These are phyloP conservation scores for Neoarius graeffei DNA, from an alignment of 2,113 vertebrate genomes.

Conservation along the genomic window DNA sequence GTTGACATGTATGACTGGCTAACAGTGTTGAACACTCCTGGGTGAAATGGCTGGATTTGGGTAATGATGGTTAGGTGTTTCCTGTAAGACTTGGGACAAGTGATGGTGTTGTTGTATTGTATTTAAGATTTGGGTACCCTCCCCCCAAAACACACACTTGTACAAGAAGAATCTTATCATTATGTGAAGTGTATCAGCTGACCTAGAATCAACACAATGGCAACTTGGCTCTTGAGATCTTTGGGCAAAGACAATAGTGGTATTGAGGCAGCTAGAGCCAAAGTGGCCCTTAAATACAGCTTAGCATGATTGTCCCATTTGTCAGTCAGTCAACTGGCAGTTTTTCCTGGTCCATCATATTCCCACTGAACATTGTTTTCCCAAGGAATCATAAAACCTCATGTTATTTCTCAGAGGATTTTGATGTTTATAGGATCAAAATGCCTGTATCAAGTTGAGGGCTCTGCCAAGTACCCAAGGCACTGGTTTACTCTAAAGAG, in stretches of 20 bases:
- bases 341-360: neutral
- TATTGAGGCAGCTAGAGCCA: slow-evolving; percentile 46
- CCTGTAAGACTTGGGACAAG: neutral
- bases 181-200: slow-evolving; percentile 47
- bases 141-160: slow-evolving; percentile 22
- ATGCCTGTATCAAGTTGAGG: neutral
- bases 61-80: neutral
- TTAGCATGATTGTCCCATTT: neutral
- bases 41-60: neutral
- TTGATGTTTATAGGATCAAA: slow-evolving; percentile 14
- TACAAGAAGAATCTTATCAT: slow-evolving; percentile 35
- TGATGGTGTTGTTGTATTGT: slow-evolving; percentile 28
- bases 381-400: slow-evolving; percentile 7
- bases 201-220: slow-evolving; percentile 65
- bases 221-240: slow-evolving; percentile 60
- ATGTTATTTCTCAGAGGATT: neutral
- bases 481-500: neutral
- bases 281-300: slow-evolving; percentile 36
- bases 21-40: neutral
- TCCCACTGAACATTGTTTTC: neutral
- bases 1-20: too few species aligned
- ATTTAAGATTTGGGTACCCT: neutral
- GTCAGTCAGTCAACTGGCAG: neutral
- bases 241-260: slow-evolving; percentile 56
- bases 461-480: neutral